Evolutionary conservation across 2,888 invertebrate species (phyloP).

Genomic region (Amphipoea lucens): DNA sequence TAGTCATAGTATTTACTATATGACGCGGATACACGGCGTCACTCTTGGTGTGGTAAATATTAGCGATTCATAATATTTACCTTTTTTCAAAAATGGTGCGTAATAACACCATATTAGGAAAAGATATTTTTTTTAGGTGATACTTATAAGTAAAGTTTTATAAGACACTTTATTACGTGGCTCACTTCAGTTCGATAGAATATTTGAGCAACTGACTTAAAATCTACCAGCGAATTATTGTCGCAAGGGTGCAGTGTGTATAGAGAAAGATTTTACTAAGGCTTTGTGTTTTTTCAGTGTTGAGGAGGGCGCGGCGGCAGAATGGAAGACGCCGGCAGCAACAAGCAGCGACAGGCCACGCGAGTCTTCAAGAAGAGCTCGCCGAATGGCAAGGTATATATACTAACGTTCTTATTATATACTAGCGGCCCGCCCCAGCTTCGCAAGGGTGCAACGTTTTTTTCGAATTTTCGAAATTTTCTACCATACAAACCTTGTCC

Average conservation of each 20-base stretch:
- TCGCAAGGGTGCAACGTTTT: too few species aligned
- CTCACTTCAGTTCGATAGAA: not conserved
- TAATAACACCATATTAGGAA: not conserved
- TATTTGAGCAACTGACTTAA: not conserved
- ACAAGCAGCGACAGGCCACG: conserved; percentile 93
- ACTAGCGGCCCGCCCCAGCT: too few species aligned
- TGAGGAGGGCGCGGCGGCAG: conserved; percentile 90
- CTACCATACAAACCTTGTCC: too few species aligned
- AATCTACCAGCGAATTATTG: not conserved
- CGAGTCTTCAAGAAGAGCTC: conserved; percentile 99
- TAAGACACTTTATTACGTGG: not conserved
- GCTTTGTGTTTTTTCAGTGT: conserved; percentile 74
- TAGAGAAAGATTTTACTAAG: not conserved
- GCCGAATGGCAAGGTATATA: conserved; percentile 96
- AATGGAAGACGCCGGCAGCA: conserved; percentile 94
- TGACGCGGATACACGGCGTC: conserved; percentile 13
- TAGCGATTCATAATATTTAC: conserved; percentile 40
- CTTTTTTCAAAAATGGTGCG: conserved; percentile 9
- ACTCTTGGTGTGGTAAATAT: conserved; percentile 20
- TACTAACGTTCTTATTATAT: not conserved
- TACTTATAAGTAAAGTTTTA: not conserved
- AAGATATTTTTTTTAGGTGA: not conserved
- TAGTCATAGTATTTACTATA: conserved; percentile 21
- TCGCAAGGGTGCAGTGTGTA: not conserved
- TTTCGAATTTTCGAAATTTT: too few species aligned